Evolutionary conservation across 2,113 vertebrate genomes (phyloP), one percentile per base, ranked within the genome.

Genomic region (Lophotis ruficrista): DNA sequence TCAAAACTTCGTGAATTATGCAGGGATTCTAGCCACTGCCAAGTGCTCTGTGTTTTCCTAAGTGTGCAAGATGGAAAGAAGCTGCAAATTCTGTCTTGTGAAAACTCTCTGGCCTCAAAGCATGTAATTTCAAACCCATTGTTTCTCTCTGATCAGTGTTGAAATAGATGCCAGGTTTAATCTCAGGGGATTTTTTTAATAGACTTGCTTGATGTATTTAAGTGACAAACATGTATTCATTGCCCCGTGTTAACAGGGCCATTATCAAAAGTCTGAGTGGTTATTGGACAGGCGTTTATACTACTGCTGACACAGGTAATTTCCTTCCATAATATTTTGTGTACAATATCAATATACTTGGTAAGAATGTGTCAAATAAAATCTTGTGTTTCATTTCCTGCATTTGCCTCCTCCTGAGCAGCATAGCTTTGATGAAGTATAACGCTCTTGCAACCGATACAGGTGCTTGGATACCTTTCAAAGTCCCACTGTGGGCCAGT

Each of bases 271-370:
- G 65, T 91, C 43, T 83, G 72, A 82, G 81, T 80, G 79, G 35
- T 82, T 95, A 85, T 91, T 91, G 92, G 95, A 73, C 89, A 91
- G 75, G 80, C 81, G 75, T 95, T 95, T 95, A 90, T 95, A 84
- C 88, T 30, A 60, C 64, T 96, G 96, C 96, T 94, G 93, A 94
- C 95, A 92, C 83, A 96, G 94, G 91, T 95, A 83, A 94, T 96
- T 96, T 95, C 90, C 95, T 95, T 92, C 93, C 88, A 60, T 96
- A 96, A 96, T 95, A 96, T 96, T 97, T 96, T 96, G 94, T 89
- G 89, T 96, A 79, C 77, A 27, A 0, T 96, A 90, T 91, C 92
- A 94, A 96, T 94, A 96, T 87, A 66, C 66, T 78, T 11, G 2
- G 95, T 93, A 70, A 90, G 88, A 94, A 87, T 64, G 35, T 81